phyloP scores from a whole-genome alignment of 2,888 invertebrate genomes.

The Hydroisotoma schaefferi region DNA sequence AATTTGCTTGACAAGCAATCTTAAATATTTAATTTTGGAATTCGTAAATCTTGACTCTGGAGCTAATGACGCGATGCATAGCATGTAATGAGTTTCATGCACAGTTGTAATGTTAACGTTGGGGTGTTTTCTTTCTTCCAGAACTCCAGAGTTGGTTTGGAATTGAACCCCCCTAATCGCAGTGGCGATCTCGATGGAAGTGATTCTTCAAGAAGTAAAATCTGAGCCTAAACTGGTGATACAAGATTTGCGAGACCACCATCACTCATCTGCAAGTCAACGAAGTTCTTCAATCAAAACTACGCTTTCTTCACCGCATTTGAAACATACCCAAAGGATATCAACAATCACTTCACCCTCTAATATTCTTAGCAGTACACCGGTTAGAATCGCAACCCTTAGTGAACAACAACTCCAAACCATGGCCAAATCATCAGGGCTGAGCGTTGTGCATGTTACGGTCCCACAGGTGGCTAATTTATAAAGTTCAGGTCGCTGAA shows the following conservation, averaged over 20 bases:
- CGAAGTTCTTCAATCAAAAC: background rate
- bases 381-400: slow-evolving; percentile 47
- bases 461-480: slow-evolving; percentile 56
- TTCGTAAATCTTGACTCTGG: too few relatives aligned
- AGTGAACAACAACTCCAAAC: slow-evolving; percentile 47
- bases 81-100: too few relatives aligned
- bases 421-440: slow-evolving; percentile 55
- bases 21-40: too few relatives aligned
- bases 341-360: slow-evolving; percentile 16
- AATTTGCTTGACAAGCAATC: too few relatives aligned
- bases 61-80: too few relatives aligned
- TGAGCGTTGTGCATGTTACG: slow-evolving; percentile 84
- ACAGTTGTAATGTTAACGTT: too few relatives aligned
- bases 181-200: slow-evolving; percentile 48
- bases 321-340: slow-evolving; percentile 1
- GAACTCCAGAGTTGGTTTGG: too few relatives aligned
- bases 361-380: slow-evolving; percentile 21
- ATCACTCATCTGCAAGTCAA: background rate
- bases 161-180: background rate
- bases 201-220: slow-evolving; percentile 46
- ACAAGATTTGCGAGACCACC: slow-evolving; percentile 35
- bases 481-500: background rate
- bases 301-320: background rate
- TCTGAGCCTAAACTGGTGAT: slow-evolving; percentile 25
- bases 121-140: too few relatives aligned